phyloP scores from a whole-genome alignment of 2,113 vertebrate genomes.

The Tupaia chinensis region DNA sequence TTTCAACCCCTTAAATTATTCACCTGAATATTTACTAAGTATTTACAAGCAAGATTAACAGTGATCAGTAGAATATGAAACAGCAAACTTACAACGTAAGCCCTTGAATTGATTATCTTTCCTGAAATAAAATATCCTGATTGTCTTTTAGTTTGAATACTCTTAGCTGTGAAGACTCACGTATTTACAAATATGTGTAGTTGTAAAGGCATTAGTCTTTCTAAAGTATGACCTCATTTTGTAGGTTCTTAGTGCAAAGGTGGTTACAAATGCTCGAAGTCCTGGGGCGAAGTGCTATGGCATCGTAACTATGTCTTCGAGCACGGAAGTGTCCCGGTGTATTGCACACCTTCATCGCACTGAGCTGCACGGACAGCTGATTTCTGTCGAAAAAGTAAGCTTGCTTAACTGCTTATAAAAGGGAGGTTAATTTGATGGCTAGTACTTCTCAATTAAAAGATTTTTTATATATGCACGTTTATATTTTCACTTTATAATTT shows the following conservation, averaged over 20 bases:
- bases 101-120: neutral
- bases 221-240: conserved; percentile 63
- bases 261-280: conserved; percentile 98
- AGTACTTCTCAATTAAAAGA: conserved; percentile 22
- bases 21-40: conserved; percentile 13
- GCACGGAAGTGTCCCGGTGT: conserved; percentile 94
- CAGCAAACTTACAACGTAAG: neutral
- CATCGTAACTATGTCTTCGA: conserved; percentile 97
- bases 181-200: neutral
- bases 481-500: neutral
- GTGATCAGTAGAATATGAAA: neutral
- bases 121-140: neutral
- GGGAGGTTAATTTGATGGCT: neutral
- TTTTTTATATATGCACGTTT: conserved; percentile 13
- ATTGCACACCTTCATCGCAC: conserved; percentile 96
- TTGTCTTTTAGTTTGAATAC: neutral
- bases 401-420: neutral
- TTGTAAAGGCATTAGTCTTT: neutral
- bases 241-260: conserved; percentile 97
- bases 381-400: conserved; percentile 97
- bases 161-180: neutral
- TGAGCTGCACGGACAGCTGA: conserved; percentile 97
- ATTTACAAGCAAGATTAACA: neutral
- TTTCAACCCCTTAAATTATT: conserved; percentile 32
- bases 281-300: conserved; percentile 98